Conservation (phyloP, 2,797 vertebrate genomes). For the Ctenopoma multispine region DNA sequence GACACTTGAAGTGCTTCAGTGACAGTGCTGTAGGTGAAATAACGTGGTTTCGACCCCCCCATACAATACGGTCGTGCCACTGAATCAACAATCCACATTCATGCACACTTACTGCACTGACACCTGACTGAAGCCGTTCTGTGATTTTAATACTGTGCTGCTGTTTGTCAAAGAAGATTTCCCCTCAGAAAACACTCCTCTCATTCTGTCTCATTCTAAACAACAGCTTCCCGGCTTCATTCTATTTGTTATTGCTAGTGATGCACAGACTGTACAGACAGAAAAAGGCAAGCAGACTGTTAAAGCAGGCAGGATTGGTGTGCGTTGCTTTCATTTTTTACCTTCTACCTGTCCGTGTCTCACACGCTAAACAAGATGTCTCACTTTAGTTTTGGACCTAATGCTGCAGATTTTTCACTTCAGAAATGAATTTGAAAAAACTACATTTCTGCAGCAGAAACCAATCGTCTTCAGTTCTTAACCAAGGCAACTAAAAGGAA, state of each 20-base stretch:
- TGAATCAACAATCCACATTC: neutral
- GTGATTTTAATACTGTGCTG: neutral
- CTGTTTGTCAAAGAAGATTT: conserved; percentile 21
- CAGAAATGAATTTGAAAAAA: neutral
- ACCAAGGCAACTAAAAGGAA: neutral
- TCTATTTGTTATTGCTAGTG: conserved; percentile 16
- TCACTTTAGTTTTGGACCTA: neutral
- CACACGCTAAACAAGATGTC: neutral
- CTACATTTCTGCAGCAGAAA: neutral
- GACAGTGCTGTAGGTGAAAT: too few species aligned
- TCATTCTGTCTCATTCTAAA: neutral
- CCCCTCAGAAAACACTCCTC: conserved; percentile 5
- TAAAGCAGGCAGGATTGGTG: neutral
- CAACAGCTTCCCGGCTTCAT: neutral
- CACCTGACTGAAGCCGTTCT: neutral
- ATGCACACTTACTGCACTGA: too few species aligned
- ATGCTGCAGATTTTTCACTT: neutral
- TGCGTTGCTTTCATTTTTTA: neutral
- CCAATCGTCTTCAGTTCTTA: conserved; percentile 1
- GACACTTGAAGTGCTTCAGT: too few species aligned
- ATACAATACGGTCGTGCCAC: too few species aligned
- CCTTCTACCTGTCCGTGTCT: neutral
- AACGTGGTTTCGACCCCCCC: too few species aligned
- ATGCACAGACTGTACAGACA: conserved; percentile 31
- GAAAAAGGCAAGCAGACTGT: conserved; percentile 8